Base-by-base conservation (phyloP, 2,888 invertebrate genomes). In the Cryptocheilus praepositus region DNA sequence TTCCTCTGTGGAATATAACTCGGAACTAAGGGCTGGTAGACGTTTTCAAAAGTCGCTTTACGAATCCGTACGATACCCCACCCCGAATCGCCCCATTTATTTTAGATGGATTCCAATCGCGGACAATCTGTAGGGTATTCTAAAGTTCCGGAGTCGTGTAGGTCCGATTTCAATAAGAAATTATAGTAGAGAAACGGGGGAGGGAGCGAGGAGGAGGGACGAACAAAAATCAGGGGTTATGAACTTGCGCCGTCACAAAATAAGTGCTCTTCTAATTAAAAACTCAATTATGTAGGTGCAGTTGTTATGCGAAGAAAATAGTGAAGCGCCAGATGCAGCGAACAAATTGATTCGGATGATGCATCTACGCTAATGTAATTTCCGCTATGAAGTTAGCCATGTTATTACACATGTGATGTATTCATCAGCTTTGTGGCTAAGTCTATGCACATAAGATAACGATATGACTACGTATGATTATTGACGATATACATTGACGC, bases 241-340 rank as follows among this genome's bases (percentile, higher is more conserved):
- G 56, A 83, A 83, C 81, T 75, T 74, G 83, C 83, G 85, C 86
- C 86, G 86, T 87, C 86, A 86, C 70, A 80, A 80, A 83, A 83
- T 79, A 87, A 86, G 86, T 86, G 86, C 86, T 86, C 85, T 86
- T 87, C 85, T 84, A 83, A 83, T 80, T 76, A 81, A 77, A 82
- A 81, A 71, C 61, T 36, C 36, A 36, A 62, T 76, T 67, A 63
- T 67, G 68, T 71, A 67, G 52, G 65, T 69, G 60, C 76, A 72
- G 59, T n/a, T 61, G 22, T 56, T 61, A 61, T 60, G 72, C 53
- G 70, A 72, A 64, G 52, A 52, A 54, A 73, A 44, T 63, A 58
- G 56, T 56, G 56, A 61, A 58, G 16, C 64, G 60, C 25, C 60
- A 71, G 54, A 61, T 46, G 44, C 49, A 49, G 18, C 5, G n/a